Conservation (phyloP, 2,797 vertebrate species). For the Naso thynnoides region DNA sequence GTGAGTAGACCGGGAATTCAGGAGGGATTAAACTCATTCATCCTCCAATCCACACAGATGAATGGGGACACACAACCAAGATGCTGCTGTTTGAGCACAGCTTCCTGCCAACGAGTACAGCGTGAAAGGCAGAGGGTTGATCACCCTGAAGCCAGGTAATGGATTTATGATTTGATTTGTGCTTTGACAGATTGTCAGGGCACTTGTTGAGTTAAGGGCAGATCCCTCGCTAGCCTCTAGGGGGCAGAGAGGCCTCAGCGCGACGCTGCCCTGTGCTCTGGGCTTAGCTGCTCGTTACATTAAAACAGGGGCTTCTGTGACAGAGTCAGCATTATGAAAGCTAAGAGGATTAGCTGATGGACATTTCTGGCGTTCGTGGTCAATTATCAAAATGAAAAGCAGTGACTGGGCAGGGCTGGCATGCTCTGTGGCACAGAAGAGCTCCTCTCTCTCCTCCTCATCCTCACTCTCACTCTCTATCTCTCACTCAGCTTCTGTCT, state of each 20-base stretch:
- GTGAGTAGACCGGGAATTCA: constrained; percentile 64
- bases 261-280: constrained; percentile 49
- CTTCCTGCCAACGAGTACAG: constrained; percentile 19
- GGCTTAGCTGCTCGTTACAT: constrained; percentile 85
- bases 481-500: constrained; percentile 59
- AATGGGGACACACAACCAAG: constrained; percentile 51
- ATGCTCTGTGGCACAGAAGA: constrained; percentile 70
- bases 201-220: constrained; percentile 61
- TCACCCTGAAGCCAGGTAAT: constrained; percentile 35
- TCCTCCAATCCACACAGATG: constrained; percentile 67
- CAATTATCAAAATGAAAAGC: constrained; percentile 88
- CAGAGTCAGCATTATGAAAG: constrained; percentile 85
- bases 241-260: constrained; percentile 62
- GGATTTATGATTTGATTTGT: constrained; percentile 36
- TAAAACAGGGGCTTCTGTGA: constrained; percentile 86
- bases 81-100: constrained; percentile 16
- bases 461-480: constrained; percentile 41
- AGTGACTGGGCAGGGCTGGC: constrained; percentile 75
- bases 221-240: constrained; percentile 61
- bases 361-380: constrained; percentile 82
- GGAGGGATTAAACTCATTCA: constrained; percentile 76
- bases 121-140: constrained; percentile 9
- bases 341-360: constrained; percentile 89
- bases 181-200: constrained; percentile 47
- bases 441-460: constrained; percentile 55